Evolutionary conservation across 2,113 vertebrate species (phyloP).

Genomic region (Aix galericulata): DNA sequence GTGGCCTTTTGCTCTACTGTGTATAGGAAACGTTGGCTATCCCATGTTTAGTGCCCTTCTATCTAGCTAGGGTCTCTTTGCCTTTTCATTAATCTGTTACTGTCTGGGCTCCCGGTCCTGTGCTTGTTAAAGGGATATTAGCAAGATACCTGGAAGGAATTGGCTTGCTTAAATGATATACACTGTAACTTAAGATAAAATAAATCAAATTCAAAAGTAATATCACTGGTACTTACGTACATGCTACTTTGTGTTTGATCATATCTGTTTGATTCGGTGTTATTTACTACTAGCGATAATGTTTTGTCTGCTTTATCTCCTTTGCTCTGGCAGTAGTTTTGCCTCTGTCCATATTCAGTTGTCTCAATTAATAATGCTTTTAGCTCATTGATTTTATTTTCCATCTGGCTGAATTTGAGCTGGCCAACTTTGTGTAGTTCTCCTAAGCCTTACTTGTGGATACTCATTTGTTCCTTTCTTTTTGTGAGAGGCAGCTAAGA

Average conservation of each 20-base stretch:
- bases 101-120: conserved; percentile 19
- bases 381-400: conserved; percentile 38
- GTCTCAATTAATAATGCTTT: conserved; percentile 53
- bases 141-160: conserved; percentile 38
- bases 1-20: not conserved
- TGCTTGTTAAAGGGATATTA: conserved; percentile 13
- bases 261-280: conserved; percentile 41
- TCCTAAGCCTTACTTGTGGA: not conserved
- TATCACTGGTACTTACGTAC: conserved; percentile 23
- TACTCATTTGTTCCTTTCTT: not conserved
- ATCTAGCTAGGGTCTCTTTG: not conserved
- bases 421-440: not conserved
- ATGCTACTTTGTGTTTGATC: conserved; percentile 22
- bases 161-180: conserved; percentile 27
- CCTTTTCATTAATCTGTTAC: conserved; percentile 10
- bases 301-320: conserved; percentile 60
- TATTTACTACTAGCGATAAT: conserved; percentile 47
- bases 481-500: not conserved
- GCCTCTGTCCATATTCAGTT: not conserved
- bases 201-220: conserved; percentile 57
- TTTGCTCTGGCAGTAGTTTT: conserved; percentile 18
- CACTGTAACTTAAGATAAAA: conserved; percentile 45
- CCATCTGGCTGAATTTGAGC: not conserved
- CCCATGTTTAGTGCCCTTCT: not conserved
- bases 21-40: not conserved